Evolutionary conservation across 2,797 vertebrate species (phyloP), one percentile per base, ranked within the genome.

Genomic region (Paramormyrops hopkinsi): DNA sequence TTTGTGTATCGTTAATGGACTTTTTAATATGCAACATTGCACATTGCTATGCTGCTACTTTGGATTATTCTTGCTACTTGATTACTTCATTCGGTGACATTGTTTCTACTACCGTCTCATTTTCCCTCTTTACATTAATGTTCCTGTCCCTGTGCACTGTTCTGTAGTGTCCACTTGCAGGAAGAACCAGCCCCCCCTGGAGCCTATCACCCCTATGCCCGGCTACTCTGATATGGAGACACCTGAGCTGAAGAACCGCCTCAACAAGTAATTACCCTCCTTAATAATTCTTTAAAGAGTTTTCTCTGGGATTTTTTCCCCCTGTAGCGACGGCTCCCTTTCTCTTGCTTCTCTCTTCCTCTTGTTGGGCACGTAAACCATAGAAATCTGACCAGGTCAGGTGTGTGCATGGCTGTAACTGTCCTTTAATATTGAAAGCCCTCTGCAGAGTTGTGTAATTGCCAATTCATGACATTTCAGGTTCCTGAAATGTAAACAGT

Each of bases 161-260:
- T 44, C 59, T 89, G 22, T 82, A 95, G 96, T 92, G 88, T 86
- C 90, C 22, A 87, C 90, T 14, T 92, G 17, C 85, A 94, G 91
- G 89, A 96, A 91, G n/a, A 91, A 91, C 22, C 90, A 79, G 0
- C 88, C 89, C 41, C 92, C 94, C 0, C 88, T 95, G 93, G 96
- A 95, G 86, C 97, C 98, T 48, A 91, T 97, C 92, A 98, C 98
- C 1, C 98, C 98, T 0, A 95, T 97, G 96, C 98, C 98, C 19
- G 91, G 95, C 89, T 99, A 96, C 92, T 99, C 99, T 1, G 95
- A 97, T 90, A 97, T 99, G 99, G 98, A 98, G 93, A 99, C 98
- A 0, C 98, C 99, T 0, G 95, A 97, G 51, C 97, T 99, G 86
- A 99, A 98, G 95, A 97, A 95, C 92, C 97, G 97, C 90, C 94